These are phyloP conservation scores for Echiichthys vipera DNA, from an alignment of 2,797 vertebrate genomes.

Conservation along the genomic window DNA sequence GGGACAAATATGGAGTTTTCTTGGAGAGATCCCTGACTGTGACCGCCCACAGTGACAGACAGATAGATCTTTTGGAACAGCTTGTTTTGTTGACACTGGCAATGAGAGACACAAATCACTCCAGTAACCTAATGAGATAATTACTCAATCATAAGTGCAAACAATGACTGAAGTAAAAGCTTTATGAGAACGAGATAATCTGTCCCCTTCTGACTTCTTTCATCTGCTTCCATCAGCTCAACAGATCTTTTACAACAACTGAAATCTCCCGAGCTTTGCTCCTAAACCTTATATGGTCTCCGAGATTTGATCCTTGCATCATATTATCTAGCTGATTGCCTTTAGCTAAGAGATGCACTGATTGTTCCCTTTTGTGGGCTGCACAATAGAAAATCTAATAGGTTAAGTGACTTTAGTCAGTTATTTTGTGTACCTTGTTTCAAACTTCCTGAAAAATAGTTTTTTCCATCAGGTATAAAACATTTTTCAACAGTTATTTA, in stretches of 20 bases:
- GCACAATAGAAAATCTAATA: background rate
- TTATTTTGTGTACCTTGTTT: background rate
- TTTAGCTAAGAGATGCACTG: constrained; percentile 4
- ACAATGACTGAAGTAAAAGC: constrained; percentile 41
- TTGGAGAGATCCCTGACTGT: constrained; percentile 39
- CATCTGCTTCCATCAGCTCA: constrained; percentile 42
- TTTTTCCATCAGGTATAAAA: background rate
- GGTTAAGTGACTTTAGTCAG: background rate
- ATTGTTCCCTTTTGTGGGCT: background rate
- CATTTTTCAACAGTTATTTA: no score
- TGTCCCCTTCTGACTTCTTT: constrained; percentile 39
- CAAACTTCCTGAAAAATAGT: background rate
- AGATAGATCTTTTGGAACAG: constrained; percentile 50
- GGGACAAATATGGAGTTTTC: constrained; percentile 73
- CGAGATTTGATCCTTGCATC: constrained; percentile 19
- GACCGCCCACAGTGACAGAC: constrained; percentile 45
- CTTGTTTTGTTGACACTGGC: constrained; percentile 65
- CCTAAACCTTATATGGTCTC: constrained; percentile 57
- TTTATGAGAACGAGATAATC: constrained; percentile 47
- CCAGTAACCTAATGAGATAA: constrained; percentile 46
- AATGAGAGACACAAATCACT: constrained; percentile 43
- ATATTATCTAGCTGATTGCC: constrained; percentile 32
- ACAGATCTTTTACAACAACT: constrained; percentile 43
- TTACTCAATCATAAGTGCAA: constrained; percentile 50
- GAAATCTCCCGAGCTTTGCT: constrained; percentile 17